phyloP scores from a whole-genome alignment of 2,113 vertebrate species.

The Poicephalus gulielmi region DNA sequence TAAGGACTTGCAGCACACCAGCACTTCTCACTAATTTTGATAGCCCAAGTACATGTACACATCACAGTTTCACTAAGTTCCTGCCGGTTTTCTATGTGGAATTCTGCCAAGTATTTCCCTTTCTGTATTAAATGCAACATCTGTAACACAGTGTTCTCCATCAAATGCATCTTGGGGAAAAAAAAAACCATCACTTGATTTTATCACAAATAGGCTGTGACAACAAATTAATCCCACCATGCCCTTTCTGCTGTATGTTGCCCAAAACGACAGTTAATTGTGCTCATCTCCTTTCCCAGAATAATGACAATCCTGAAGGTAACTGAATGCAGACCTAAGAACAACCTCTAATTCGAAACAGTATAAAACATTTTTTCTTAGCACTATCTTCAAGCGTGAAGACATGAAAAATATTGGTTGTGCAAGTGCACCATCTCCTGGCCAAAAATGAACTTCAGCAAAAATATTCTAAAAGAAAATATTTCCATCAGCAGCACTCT shows the following conservation, averaged over 20 bases:
- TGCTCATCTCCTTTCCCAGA: neutral
- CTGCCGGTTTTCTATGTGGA: neutral
- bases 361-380: neutral
- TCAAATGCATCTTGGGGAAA: neutral
- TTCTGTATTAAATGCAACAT: neutral
- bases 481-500: neutral
- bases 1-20: neutral
- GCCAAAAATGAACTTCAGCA: neutral
- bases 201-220: neutral
- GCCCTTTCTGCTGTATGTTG: neutral
- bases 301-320: neutral
- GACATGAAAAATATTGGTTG: neutral
- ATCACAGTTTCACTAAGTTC: neutral
- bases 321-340: neutral
- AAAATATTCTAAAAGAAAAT: neutral
- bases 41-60: accelerated
- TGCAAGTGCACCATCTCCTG: conserved; percentile 71
- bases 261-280: neutral
- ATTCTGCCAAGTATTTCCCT: neutral
- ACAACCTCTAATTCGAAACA: neutral
- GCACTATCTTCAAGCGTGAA: accelerated
- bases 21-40: neutral
- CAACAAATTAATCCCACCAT: neutral
- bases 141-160: neutral
- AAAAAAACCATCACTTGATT: neutral